These are phyloP conservation scores for Lasioglossum lativentre DNA, from an alignment of 2,888 invertebrate species.

Conservation along the genomic window DNA sequence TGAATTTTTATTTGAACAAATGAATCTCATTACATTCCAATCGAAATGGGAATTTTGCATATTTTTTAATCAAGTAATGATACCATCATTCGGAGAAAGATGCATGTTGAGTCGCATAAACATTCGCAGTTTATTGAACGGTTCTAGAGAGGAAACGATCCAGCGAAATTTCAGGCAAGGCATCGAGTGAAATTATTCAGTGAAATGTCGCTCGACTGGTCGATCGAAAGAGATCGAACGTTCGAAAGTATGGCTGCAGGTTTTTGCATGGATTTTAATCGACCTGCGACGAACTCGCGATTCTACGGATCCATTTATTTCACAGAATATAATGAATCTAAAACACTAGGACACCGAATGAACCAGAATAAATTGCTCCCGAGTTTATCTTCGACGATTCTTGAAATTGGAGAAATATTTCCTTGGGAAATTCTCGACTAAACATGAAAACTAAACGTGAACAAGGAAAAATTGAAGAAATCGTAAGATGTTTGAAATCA, in stretches of 20 bases:
- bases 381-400: not conserved
- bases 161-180: not conserved
- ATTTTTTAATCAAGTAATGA: not conserved
- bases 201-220: conserved; percentile 14
- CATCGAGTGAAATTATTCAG: conserved; percentile 4
- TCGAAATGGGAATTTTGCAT: not conserved
- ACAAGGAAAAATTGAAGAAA: not conserved
- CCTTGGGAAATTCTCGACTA: too few relatives aligned
- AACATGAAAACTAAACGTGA: too few relatives aligned
- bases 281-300: not conserved
- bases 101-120: not conserved
- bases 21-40: not conserved
- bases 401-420: too few relatives aligned
- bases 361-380: not conserved
- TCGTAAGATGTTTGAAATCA: not conserved
- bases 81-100: not conserved
- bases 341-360: not conserved
- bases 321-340: not conserved
- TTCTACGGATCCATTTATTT: not conserved
- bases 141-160: not conserved
- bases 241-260: not conserved
- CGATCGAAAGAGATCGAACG: not conserved
- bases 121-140: not conserved
- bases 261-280: not conserved
- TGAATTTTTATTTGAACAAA: not conserved